Conservation (phyloP, 2,888 invertebrate genomes). For the Lasioglossum oenotherae region DNA sequence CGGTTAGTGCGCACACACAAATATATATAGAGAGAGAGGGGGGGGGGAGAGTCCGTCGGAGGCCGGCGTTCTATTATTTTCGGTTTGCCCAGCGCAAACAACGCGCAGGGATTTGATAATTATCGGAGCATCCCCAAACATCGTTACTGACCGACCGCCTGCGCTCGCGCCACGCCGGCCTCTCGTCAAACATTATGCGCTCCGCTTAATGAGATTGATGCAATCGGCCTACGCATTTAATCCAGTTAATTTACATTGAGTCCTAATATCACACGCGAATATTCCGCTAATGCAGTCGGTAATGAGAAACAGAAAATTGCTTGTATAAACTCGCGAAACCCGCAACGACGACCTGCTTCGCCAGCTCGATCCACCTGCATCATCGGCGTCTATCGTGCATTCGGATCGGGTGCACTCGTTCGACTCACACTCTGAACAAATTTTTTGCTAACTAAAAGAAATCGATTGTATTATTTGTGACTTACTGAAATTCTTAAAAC, state of each 20-base stretch:
- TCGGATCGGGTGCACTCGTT: neutral
- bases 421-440: neutral
- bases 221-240: slow-evolving; percentile 78
- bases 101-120: slow-evolving; percentile 76
- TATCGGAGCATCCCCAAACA: slow-evolving; percentile 79
- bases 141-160: slow-evolving; percentile 74
- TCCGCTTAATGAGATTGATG: slow-evolving; percentile 80
- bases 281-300: slow-evolving; percentile 71
- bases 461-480: no score
- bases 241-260: slow-evolving; percentile 76
- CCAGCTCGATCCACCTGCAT: neutral
- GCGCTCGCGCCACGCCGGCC: slow-evolving; percentile 55
- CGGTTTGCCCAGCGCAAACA: slow-evolving; percentile 75
- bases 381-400: neutral
- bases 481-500: no score
- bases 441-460: no score
- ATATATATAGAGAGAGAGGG: neutral
- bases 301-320: slow-evolving; percentile 71
- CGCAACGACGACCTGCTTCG: neutral
- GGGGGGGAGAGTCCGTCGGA: neutral
- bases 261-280: slow-evolving; percentile 71
- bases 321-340: slow-evolving; percentile 32
- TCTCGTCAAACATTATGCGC: slow-evolving; percentile 77
- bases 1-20: neutral
- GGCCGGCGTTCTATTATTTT: slow-evolving; percentile 75